Evolutionary conservation across 2,888 invertebrate genomes (phyloP).

Genomic region (Drosophila melanosoma): DNA sequence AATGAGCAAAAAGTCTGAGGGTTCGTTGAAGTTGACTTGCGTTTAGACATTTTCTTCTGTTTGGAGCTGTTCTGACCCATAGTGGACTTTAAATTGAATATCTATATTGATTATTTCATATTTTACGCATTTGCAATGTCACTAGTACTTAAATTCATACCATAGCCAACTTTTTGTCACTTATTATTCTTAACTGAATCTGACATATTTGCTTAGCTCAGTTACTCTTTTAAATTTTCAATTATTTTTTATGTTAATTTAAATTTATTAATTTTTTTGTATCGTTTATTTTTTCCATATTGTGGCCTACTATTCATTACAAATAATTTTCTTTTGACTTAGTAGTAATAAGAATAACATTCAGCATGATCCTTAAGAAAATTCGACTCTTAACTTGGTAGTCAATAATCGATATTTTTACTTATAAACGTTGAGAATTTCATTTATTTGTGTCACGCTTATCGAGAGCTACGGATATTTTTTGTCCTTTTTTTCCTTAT

Average conservation of each 20-base stretch:
- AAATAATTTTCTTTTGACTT: background rate
- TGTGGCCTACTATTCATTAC: slow-evolving; percentile 21
- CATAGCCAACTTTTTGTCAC: background rate
- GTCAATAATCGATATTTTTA: background rate
- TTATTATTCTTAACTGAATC: background rate
- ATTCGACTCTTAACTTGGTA: background rate
- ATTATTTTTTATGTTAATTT: background rate
- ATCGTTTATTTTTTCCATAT: background rate
- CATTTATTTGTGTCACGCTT: background rate
- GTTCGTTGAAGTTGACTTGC: background rate
- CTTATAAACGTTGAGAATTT: slow-evolving; percentile 4
- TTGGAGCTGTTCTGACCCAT: slow-evolving; percentile 22
- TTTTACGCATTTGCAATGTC: background rate
- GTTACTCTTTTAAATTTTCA: too few relatives aligned
- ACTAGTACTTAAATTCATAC: slow-evolving; percentile 1
- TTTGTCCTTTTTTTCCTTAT: background rate
- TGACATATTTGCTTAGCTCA: background rate
- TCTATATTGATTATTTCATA: background rate
- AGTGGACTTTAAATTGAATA: background rate
- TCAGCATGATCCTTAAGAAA: background rate
- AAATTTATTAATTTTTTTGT: background rate
- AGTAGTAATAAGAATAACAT: background rate
- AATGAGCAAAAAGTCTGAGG: background rate
- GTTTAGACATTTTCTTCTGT: background rate
- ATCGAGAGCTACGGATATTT: background rate